These are phyloP conservation scores for Ephialtes manifestator DNA, from an alignment of 2,888 invertebrate genomes.

Conservation along the genomic window DNA sequence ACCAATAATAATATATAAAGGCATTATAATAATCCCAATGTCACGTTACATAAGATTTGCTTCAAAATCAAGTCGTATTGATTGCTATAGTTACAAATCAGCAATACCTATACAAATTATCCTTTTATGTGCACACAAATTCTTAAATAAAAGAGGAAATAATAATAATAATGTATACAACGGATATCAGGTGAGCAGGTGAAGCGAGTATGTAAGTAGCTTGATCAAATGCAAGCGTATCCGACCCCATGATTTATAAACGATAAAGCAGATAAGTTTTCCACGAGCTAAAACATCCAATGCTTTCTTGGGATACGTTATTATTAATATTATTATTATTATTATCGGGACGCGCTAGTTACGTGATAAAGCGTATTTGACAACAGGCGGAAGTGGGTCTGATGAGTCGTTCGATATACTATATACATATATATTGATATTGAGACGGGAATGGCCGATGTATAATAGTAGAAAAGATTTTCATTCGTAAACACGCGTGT, in stretches of 20 bases:
- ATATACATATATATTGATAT: background rate
- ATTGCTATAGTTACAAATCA: slow-evolving; percentile 1
- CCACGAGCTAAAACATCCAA: slow-evolving; percentile 26
- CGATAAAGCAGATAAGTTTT: slow-evolving; percentile 37
- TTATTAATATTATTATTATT: too few relatives aligned
- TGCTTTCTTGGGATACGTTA: slow-evolving; percentile 56
- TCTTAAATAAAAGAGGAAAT: background rate
- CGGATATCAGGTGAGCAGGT: background rate
- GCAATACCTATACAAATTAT: background rate
- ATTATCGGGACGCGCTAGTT: slow-evolving; percentile 18
- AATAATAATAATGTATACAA: slow-evolving; percentile 2
- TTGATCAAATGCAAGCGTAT: slow-evolving; percentile 6
- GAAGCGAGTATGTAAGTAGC: slow-evolving; percentile 5
- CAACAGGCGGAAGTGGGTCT: slow-evolving; percentile 35
- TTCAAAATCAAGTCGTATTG: slow-evolving; percentile 14
- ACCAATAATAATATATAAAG: too few relatives aligned
- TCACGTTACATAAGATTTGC: background rate
- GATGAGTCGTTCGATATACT: slow-evolving; percentile 17
- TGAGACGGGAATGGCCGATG: slow-evolving; percentile 19
- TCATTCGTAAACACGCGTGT: background rate
- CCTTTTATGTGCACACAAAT: background rate
- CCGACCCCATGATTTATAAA: slow-evolving; percentile 9
- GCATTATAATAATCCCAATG: too few relatives aligned
- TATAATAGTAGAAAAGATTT: background rate
- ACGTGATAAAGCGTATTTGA: slow-evolving; percentile 37